Evolutionary conservation across 1,140 invertebrate genomes (phyloP), one percentile per base, ranked within the genome.

Genomic region (Lepidostoma basale): DNA sequence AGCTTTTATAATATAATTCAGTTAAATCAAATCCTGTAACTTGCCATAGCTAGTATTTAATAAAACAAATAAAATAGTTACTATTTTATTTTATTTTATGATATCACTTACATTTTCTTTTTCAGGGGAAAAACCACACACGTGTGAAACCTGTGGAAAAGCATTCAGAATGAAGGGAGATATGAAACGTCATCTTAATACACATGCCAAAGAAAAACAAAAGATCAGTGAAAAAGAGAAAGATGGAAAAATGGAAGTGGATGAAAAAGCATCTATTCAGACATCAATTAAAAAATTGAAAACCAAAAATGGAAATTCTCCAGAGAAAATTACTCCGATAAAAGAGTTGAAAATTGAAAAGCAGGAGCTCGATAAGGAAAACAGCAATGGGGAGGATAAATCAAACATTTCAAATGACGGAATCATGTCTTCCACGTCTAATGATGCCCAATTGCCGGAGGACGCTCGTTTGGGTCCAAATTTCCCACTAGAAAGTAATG

Each of bases 121-220:
- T 76, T 68, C 71, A 87, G 92, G 92, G 0, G 92, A 93, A 74
- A 92, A 91, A 70, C 92, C 93, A 0, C 88, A 94, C 77, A 83
- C 87, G 0, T 96, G 93, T 77, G 79, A 85, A 2, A 81, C 91
- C 0, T 95, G 93, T 76, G 88, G 87, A 0, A 95, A 94, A 76
- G 87, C 88, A n/a, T 96, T 95, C 79, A 85, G 93, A 30, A 91
- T 94, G 0, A 85, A 89, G 3, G 93, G 94, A 23, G 93, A 97
- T 74, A 89, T 98, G 85, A 93, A 94, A 69, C 83, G 95, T 0
- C 96, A 98, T 78, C 86, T 93, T 79, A 88, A 88, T 18, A 93
- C 91, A 0, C 94, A 96, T 72, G 78, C 78, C 40, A 78, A 79
- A 54, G 58, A 47, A 9, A 62, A 60, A 58, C 54, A 16, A 14